These are phyloP conservation scores for Pecten maximus DNA, from an alignment of 2,888 invertebrate species.

Conservation along the genomic window DNA sequence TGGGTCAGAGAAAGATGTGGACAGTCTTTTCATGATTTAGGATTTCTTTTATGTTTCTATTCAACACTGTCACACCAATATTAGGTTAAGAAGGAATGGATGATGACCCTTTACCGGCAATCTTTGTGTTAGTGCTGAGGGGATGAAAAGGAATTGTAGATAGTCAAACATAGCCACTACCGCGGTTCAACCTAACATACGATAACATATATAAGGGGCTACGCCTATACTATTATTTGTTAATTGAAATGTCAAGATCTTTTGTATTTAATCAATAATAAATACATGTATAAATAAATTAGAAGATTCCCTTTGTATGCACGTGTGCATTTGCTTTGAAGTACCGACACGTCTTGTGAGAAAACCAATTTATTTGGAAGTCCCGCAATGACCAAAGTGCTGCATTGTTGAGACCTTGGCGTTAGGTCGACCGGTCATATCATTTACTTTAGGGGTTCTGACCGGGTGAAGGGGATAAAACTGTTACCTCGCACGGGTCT, in stretches of 20 bases:
- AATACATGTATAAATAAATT: constrained; percentile 4
- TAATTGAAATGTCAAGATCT: background rate
- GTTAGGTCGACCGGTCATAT: constrained; percentile 39
- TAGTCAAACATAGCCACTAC: background rate
- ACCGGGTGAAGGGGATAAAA: constrained; percentile 35
- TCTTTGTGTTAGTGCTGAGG: background rate
- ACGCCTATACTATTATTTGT: background rate
- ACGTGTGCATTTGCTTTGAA: constrained; percentile 34
- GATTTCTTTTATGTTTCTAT: background rate
- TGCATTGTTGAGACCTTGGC: background rate
- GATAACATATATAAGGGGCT: background rate
- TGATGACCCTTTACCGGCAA: background rate
- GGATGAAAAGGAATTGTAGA: background rate
- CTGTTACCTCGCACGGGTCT: constrained; percentile 64
- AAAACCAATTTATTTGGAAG: constrained; percentile 56
- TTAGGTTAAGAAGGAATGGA: background rate
- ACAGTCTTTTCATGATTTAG: background rate
- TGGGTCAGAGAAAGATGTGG: background rate
- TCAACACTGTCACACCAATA: background rate
- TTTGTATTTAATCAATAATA: constrained; percentile 1
- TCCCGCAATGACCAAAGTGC: constrained; percentile 47
- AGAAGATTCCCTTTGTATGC: constrained; percentile 10
- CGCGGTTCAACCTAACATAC: background rate
- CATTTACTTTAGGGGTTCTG: background rate
- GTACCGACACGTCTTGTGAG: constrained; percentile 50